These are phyloP conservation scores for Gryon sp. DNA, from an alignment of 1,140 invertebrate genomes.

Conservation along the genomic window DNA sequence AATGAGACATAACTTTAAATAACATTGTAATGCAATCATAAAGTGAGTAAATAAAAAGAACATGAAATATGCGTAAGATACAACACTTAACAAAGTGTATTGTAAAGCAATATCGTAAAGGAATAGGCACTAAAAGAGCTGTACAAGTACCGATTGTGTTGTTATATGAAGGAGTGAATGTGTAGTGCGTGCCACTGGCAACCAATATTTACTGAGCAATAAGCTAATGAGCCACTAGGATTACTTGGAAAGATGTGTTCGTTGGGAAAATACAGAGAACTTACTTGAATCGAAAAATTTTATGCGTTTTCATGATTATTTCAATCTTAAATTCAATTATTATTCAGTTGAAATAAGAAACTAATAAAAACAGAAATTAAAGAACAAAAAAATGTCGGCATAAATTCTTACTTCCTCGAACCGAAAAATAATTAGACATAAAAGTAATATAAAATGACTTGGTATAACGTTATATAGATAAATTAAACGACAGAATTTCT, in stretches of 20 bases:
- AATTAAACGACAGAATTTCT: not conserved
- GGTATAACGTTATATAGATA: too few species aligned
- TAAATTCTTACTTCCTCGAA: too few species aligned
- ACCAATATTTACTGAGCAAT: slow-evolving; percentile 64
- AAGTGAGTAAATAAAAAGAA: slow-evolving; percentile 33
- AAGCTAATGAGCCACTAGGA: slow-evolving; percentile 68
- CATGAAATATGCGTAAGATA: slow-evolving; percentile 2
- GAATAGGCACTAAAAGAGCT: slow-evolving; percentile 55
- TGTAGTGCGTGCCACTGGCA: slow-evolving; percentile 54
- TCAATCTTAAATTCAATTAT: not conserved
- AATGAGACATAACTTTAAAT: too few species aligned
- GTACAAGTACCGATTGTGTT: slow-evolving; percentile 52
- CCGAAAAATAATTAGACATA: too few species aligned
- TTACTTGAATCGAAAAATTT: too few species aligned
- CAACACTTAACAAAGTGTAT: slow-evolving; percentile 16
- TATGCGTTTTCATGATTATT: too few species aligned
- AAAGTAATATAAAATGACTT: too few species aligned
- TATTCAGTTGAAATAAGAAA: too few species aligned
- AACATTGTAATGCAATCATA: not conserved
- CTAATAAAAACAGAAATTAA: too few species aligned
- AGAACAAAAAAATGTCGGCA: too few species aligned
- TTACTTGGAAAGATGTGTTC: slow-evolving; percentile 42
- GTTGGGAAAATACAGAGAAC: slow-evolving; percentile 27
- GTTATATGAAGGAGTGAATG: slow-evolving; percentile 57
- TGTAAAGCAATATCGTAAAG: slow-evolving; percentile 39